Base-by-base conservation (phyloP, 2,113 vertebrate species). In the Cebidichthys violaceus region DNA sequence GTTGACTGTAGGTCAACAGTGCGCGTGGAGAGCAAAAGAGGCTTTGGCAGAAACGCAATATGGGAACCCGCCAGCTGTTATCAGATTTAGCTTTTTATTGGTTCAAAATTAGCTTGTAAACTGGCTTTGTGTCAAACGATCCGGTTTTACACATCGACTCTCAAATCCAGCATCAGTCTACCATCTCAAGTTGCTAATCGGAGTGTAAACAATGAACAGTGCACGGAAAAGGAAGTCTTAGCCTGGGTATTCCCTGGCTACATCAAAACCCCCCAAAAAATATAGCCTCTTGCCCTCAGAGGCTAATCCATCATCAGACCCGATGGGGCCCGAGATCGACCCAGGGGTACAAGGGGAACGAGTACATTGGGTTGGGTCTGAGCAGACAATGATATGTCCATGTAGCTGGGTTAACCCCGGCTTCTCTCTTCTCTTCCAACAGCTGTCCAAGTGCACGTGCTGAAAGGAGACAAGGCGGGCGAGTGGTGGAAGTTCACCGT, bases 401-500 rank as follows among this genome's bases (percentile, higher is more conserved):
- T 74, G 39, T 11, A 11, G 8, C 6, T 70, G 39, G 45, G 52
- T 33, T 68, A 75, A 74, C 61, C 11, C 39, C 20, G 43, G 27
- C 33, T 74, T 54, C 70, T 77, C 35, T 82, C 10, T 62, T 52
- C 62, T 64, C 82, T 24, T 74, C 55, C 50, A 6, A 9, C 89
- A 99, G 98, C 97, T 0, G 97, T 99, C 55, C 98, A 99, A 92
- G 97, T 97, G 52, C 97, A 99, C 78, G 95, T 99, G 77, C 94
- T 99, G 57, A 99, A 99, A 70, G 97, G 97, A 0, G 97, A 99
- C 90, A 99, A 96, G 65, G 96, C 97, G 0, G 97, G 97, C 0
- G 98, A 99, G 92, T 99, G 98, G 98, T 99, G 98, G 98, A 99
- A 99, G 94, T 99, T 99, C 95, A 99, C 97, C 0, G 97, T 99